Conservation (phyloP, 2,113 vertebrate species). For the Coracopsis vasa region DNA sequence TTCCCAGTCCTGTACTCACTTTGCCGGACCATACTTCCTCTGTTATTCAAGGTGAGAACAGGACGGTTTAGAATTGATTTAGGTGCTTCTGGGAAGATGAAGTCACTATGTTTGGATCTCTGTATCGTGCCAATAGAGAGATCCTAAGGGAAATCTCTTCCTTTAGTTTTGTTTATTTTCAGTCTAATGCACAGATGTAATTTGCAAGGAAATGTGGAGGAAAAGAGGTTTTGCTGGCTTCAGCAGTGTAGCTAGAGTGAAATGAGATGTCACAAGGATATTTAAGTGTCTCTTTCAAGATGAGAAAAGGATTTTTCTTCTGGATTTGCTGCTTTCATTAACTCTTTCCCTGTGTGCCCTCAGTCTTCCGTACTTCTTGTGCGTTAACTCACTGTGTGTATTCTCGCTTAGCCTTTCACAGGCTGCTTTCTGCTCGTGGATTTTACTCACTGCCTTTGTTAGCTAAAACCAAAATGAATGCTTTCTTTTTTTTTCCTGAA, state of each 20-base stretch:
- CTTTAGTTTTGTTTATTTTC: conserved; percentile 51
- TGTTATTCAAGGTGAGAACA: conserved; percentile 60
- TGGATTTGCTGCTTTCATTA: background rate
- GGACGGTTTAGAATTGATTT: conserved; percentile 10
- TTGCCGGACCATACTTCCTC: conserved; percentile 28
- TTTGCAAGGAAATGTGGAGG: conserved; percentile 57
- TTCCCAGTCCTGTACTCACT: background rate
- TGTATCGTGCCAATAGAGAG: conserved; percentile 18
- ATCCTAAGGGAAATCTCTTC: conserved; percentile 66
- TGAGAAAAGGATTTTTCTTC: background rate
- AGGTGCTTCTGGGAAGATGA: conserved; percentile 62
- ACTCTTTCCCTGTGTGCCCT: background rate
- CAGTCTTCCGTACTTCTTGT: background rate
- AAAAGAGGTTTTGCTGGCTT: conserved; percentile 46
- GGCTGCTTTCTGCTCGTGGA: background rate
- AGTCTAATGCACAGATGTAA: conserved; percentile 40
- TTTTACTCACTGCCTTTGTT: background rate
- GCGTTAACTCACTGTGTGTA: background rate
- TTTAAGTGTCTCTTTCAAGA: background rate
- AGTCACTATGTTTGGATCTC: conserved; percentile 53
- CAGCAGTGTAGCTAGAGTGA: conserved; percentile 19
- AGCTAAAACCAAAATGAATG: background rate
- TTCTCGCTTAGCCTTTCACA: background rate
- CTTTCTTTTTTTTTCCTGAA: background rate
- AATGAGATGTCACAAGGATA: conserved; percentile 48